Base-by-base conservation (phyloP, 53 echinoderm and acorn worm species). In the Stichopus horrens region DNA sequence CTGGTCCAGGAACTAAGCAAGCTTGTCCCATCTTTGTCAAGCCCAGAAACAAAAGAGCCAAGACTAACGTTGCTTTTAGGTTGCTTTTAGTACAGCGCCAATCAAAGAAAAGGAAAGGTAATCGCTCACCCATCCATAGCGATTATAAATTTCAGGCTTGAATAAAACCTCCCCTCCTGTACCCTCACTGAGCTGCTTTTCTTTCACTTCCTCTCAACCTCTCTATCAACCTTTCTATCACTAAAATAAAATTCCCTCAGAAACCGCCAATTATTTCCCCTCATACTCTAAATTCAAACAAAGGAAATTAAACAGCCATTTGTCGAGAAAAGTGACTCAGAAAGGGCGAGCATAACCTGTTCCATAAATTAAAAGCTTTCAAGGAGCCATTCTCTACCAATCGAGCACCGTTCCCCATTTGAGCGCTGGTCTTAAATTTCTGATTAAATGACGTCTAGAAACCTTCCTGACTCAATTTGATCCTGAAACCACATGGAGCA, bases 401-500 rank as follows among this genome's bases (percentile, higher is more conserved):
- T 71, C 71, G 7, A 16, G 71, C 5, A 18, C 71, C 21, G 19
- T 71, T 16, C 14, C 7, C 71, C 71, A 4, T 16, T 71, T 5
- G 37, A 37, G 37, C 37, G 71, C 5, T 0, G 71, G 18, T 7
- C 18, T 71, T 21, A 5, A 71, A 71, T 71, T 71, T 13, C 71
- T 5, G n/a, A n/a, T 71, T 9, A 7, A 20, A 37, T 37, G 37
- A 1, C 19, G 14, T 71, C 71, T 71, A 71, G 2, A 37, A 37
- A 71, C 14, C 18, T 18, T 7, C 6, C 71, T 7, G n/a, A 16
- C 16, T 71, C 19, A 20, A 71, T 18, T 71, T 4, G 71, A 18
- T 71, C 71, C 18, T 71, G 71, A 79, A 79, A 54, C 79, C 79
- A 79, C 79, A 79, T 55, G 54, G n/a, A 79, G 54, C 79, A 79